A percentile compares a stretch with the other conserved stretches of the same genome.
Evolutionary conservation across 1,140 invertebrate species (phyloP).

Genomic region (Trissolcus basalis): DNA sequence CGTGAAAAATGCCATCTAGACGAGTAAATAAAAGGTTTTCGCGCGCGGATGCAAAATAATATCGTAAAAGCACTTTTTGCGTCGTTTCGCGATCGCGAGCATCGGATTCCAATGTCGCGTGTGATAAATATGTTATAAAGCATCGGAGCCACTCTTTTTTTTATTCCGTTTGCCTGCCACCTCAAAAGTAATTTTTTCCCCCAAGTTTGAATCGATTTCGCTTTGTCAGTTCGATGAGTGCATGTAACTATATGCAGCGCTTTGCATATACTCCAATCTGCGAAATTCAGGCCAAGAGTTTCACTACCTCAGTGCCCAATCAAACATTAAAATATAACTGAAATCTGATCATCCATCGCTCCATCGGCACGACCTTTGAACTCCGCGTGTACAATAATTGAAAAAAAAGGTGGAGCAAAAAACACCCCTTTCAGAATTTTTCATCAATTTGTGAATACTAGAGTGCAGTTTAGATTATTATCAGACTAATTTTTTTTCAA

Average conservation of each 20-base stretch:
- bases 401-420: too few species aligned
- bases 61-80: slow-evolving; percentile 34
- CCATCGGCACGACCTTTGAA: too few species aligned
- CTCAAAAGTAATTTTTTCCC: slow-evolving; percentile 37
- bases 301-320: background rate
- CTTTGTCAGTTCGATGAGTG: slow-evolving; percentile 11
- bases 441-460: too few species aligned
- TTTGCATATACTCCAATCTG: background rate
- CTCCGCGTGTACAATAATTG: too few species aligned
- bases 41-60: slow-evolving; percentile 22
- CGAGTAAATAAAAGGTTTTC: slow-evolving; percentile 32
- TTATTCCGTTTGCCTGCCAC: slow-evolving; percentile 19
- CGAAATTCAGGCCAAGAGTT: slow-evolving; percentile 1
- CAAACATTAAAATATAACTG: slow-evolving; percentile 10
- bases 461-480: slow-evolving; percentile 3
- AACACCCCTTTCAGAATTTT: too few species aligned
- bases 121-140: slow-evolving; percentile 46
- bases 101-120: slow-evolving; percentile 25
- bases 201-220: slow-evolving; percentile 29
- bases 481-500: too few species aligned
- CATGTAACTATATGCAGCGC: slow-evolving; percentile 8
- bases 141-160: slow-evolving; percentile 5
- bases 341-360: background rate
- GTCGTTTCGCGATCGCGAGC: slow-evolving; percentile 5
- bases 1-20: slow-evolving; percentile 28